Base-by-base conservation (phyloP, 2,888 invertebrate genomes). In the Euzetes globulus region DNA sequence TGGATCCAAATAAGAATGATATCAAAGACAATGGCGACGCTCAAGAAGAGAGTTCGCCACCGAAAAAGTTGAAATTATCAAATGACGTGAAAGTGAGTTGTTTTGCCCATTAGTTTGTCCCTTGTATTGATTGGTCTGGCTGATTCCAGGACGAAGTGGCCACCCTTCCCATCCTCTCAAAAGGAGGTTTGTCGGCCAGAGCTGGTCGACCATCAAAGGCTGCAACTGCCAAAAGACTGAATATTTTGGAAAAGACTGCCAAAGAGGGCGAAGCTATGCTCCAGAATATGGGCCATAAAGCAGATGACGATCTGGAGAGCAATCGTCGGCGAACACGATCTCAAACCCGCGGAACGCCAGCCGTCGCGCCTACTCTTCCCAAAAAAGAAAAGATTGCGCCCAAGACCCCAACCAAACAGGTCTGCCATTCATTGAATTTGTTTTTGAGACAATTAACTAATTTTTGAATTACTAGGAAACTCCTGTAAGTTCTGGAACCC, bases 241-340 rank as follows among this genome's bases (percentile, higher is more conserved):
- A 33, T 11, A 33, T 37, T 7, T 65, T 7, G 65, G 65, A 65
- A n/a, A 65, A 65, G 65, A 65, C 65, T 13, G 41, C 65, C 19
- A 65, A 65, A 65, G 65, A 65, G n/a, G 65, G 65, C 33, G 65
- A 65, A 37, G 65, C 37, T 37, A 37, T 65, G 65, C 37, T 65
- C 15, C 33, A 65, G 29, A 41, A 65, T 37, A 37, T 65, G 37
- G 65, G 65, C 17, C 65, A 65, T 37, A 65, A 65, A n/a, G 33
- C 37, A 2, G 65, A 37, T 19, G 65, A 65, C 15, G n/a, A 58
- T 19, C 65, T 37, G n/a, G 65, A 65, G 15, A n/a, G 65, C 63
- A 63, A 3, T 65, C 65, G 65, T 7, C 25, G 65, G 19, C 11
- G 3, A n/a, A 65, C 65, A 11, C 37, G 65, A 65, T 65, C 65